These are phyloP conservation scores for Empidonax alnorum DNA, from an alignment of 2,113 vertebrate genomes.

Conservation along the genomic window DNA sequence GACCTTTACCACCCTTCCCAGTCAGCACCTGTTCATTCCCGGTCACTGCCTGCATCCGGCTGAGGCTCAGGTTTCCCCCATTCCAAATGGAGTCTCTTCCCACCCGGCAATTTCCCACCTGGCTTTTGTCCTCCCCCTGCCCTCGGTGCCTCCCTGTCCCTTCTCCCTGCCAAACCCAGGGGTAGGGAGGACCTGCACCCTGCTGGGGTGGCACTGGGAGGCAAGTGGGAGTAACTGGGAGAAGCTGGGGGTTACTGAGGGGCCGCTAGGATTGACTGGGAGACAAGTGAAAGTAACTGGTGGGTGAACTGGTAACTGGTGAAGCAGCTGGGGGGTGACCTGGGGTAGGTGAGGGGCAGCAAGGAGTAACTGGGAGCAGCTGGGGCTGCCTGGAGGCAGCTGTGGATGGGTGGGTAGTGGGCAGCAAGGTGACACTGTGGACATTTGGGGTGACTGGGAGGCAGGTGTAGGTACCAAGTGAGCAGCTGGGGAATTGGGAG, in stretches of 20 bases:
- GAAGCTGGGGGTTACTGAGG: background rate
- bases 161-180: background rate
- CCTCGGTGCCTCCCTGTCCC: background rate
- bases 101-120: rapidly evolving
- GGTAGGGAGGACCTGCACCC: background rate
- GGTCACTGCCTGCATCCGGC: rapidly evolving
- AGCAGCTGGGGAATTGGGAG: too few species aligned
- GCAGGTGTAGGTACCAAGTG: too few species aligned
- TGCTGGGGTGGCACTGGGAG: too few species aligned
- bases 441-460: background rate
- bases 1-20: rapidly evolving
- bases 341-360: background rate
- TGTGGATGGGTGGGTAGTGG: too few species aligned
- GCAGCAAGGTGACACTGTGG: too few species aligned
- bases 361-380: background rate
- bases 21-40: rapidly evolving
- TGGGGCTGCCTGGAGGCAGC: background rate
- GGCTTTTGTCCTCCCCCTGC: background rate
- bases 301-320: too few species aligned
- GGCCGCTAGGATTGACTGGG: background rate
- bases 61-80: rapidly evolving
- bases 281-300: background rate
- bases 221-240: too few species aligned
- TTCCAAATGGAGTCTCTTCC: background rate
- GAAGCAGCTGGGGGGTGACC: too few species aligned